Percentiles rank a stretch among this genome's conserved stretches.
Evolutionary conservation across 1,140 invertebrate species (phyloP).

Genomic region (Saccostrea glomerata): DNA sequence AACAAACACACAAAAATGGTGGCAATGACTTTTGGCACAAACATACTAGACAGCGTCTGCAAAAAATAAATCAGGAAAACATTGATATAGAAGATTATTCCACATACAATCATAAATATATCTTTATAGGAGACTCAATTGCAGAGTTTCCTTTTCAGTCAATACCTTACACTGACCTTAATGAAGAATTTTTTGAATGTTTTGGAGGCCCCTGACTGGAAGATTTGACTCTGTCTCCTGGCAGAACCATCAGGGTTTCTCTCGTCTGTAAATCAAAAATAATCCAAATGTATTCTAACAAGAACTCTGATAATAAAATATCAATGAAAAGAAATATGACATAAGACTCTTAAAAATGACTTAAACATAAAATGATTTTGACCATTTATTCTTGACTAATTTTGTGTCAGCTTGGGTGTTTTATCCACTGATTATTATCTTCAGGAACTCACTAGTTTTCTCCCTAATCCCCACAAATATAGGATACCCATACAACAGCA

Average conservation of each 20-base stretch:
- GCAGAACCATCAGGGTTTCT: constrained; percentile 40
- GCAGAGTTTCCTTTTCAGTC: not conserved
- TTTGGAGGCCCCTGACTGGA: constrained; percentile 48
- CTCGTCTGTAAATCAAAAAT: constrained; percentile 36
- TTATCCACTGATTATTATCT: not conserved
- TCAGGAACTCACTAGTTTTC: constrained; percentile 59
- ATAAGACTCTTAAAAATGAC: no score
- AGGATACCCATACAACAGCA: constrained; percentile 70
- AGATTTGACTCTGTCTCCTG: constrained; percentile 41
- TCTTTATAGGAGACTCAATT: not conserved
- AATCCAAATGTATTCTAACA: not conserved
- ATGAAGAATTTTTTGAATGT: constrained; percentile 46
- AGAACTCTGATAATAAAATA: no score
- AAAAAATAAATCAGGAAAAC: constrained; percentile 37
- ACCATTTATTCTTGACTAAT: no score
- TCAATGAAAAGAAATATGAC: no score
- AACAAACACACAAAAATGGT: constrained; percentile 64
- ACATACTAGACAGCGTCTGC: constrained; percentile 67
- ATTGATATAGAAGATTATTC: not conserved
- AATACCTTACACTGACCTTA: constrained; percentile 34
- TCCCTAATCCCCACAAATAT: constrained; percentile 70
- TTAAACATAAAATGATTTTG: no score
- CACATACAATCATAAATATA: not conserved
- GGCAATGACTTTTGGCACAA: constrained; percentile 67
- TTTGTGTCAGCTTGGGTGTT: no score